Evolutionary conservation across 2,888 invertebrate species (phyloP).

Genomic region (Carterocephalus palaemon): DNA sequence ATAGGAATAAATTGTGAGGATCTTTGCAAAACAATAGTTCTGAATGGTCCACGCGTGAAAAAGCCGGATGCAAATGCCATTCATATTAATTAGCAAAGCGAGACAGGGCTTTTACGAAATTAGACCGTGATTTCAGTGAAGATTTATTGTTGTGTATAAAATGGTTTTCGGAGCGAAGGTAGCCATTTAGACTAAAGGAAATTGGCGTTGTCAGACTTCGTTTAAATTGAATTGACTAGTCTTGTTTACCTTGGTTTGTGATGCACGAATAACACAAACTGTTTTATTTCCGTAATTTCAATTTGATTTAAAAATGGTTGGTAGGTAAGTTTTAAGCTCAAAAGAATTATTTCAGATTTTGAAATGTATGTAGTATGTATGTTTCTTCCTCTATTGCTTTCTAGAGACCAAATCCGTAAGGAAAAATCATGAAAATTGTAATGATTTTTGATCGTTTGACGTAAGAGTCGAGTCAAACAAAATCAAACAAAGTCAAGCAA

Average conservation of each 20-base stretch:
- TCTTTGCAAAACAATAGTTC: constrained; percentile 79
- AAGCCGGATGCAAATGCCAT: constrained; percentile 79
- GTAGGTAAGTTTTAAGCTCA: no score
- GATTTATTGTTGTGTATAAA: constrained; percentile 78
- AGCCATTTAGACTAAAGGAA: constrained; percentile 72
- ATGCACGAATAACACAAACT: constrained; percentile 41
- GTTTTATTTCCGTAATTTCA: no score
- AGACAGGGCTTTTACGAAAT: constrained; percentile 79
- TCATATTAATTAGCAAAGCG: constrained; percentile 80
- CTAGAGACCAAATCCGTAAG: no score
- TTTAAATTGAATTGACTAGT: constrained; percentile 73
- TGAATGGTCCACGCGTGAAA: constrained; percentile 76
- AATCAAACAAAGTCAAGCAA: no score
- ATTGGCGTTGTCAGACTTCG: constrained; percentile 70
- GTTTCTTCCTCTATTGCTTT: no score
- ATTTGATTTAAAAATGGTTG: no score
- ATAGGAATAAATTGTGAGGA: constrained; percentile 75
- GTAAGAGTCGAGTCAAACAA: no score
- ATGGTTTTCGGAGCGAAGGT: constrained; percentile 74
- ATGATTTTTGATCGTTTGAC: no score
- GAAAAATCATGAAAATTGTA: no score
- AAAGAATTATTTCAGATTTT: no score
- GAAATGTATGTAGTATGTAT: no score
- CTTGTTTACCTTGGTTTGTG: constrained; percentile 57
- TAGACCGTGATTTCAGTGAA: constrained; percentile 77